Evolutionary conservation across 2,113 vertebrate genomes (phyloP).

Genomic region (Tenrec ecaudatus): DNA sequence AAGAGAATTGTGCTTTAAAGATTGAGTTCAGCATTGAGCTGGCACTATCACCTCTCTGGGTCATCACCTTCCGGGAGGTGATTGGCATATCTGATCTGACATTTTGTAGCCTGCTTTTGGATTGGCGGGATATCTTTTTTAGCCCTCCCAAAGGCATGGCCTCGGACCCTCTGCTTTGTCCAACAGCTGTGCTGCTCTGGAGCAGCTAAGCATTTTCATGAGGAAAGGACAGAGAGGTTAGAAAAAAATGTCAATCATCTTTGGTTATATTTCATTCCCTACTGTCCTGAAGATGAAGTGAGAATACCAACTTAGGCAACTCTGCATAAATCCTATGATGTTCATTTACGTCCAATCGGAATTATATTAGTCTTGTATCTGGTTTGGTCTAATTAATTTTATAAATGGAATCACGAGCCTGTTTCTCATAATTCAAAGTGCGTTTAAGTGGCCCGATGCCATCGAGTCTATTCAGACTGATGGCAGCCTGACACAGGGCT

Average conservation of each 20-base stretch:
- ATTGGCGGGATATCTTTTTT: neutral
- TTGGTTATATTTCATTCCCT: slow-evolving; percentile 43
- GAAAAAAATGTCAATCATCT: slow-evolving; percentile 70
- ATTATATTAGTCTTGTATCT: neutral
- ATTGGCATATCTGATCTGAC: slow-evolving; percentile 72
- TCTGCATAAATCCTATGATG: slow-evolving; percentile 62
- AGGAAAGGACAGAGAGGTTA: slow-evolving; percentile 83
- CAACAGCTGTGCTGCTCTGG: neutral
- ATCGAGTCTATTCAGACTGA: no score
- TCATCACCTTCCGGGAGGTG: slow-evolving; percentile 60
- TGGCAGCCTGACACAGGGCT: no score
- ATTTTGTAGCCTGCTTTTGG: slow-evolving; percentile 61
- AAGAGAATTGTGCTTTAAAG: neutral
- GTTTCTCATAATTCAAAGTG: slow-evolving; percentile 42
- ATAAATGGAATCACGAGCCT: neutral
- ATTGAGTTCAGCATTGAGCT: slow-evolving; percentile 34
- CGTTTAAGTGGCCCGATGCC: no score
- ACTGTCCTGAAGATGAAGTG: slow-evolving; percentile 45
- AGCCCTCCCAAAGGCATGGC: slow-evolving; percentile 77
- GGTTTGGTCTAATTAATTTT: neutral
- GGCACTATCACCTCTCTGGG: slow-evolving; percentile 51
- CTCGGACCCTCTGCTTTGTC: slow-evolving; percentile 64
- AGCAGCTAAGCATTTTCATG: slow-evolving; percentile 82
- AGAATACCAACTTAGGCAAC: slow-evolving; percentile 53
- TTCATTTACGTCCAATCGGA: slow-evolving; percentile 7